These are phyloP conservation scores for Heterodera schachtii DNA, from an alignment of 1,140 invertebrate species.

Conservation along the genomic window DNA sequence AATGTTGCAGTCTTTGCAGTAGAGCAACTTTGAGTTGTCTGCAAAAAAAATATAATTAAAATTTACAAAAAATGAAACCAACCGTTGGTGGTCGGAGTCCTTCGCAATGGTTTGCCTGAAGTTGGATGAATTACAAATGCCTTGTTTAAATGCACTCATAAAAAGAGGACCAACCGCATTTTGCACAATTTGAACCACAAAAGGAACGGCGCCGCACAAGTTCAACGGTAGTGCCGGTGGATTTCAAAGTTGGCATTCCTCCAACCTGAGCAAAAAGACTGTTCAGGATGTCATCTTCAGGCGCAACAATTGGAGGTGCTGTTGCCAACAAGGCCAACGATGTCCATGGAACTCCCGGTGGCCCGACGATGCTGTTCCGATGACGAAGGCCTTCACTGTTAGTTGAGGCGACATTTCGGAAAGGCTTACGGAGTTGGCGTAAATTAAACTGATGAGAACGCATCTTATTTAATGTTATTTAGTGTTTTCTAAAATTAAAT, in stretches of 20 bases:
- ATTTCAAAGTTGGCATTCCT: not conserved
- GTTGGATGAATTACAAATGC: not conserved
- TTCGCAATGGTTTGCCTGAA: slow-evolving; percentile 27
- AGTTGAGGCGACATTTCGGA: not conserved
- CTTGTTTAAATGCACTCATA: slow-evolving; percentile 3
- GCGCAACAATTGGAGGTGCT: slow-evolving; percentile 4
- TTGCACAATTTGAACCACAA: slow-evolving; percentile 19
- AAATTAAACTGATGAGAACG: slow-evolving; percentile 11
- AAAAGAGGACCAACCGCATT: slow-evolving; percentile 18
- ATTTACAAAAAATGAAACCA: slow-evolving; percentile 19
- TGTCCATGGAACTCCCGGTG: not conserved
- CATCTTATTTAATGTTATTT: not conserved
- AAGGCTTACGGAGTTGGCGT: slow-evolving; percentile 16
- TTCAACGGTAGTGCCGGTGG: not conserved
- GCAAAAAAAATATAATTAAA: slow-evolving; percentile 16
- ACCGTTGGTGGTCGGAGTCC: slow-evolving; percentile 37
- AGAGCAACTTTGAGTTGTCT: slow-evolving; percentile 28
- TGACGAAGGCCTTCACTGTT: not conserved
- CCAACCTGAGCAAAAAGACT: slow-evolving; percentile 12
- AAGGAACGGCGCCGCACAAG: slow-evolving; percentile 7
- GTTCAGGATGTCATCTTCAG: slow-evolving; percentile 10
- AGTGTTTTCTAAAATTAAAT: too few species aligned
- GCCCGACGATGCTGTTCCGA: not conserved
- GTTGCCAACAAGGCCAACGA: not conserved
- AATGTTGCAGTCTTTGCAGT: slow-evolving; percentile 47